Evolutionary conservation across 2,888 invertebrate genomes (phyloP).

Genomic region (Galerucella pusilla): DNA sequence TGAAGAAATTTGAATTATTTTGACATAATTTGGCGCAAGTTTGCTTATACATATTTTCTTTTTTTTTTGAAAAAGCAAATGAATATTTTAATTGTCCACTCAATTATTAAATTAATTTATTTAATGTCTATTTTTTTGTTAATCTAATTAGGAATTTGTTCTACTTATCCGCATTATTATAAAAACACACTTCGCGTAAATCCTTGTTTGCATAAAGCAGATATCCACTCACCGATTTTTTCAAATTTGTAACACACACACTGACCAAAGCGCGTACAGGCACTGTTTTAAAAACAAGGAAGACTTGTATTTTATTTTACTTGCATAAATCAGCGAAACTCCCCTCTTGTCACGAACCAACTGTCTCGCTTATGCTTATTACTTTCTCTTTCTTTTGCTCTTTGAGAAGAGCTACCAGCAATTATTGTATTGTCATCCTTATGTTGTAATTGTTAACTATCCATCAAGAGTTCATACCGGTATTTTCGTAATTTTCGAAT

Average conservation of each 20-base stretch:
- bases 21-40: too few relatives aligned
- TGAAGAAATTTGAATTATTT: too few relatives aligned
- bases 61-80: too few relatives aligned
- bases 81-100: background rate
- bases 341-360: constrained; percentile 24
- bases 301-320: constrained; percentile 46
- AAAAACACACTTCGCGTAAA: constrained; percentile 16
- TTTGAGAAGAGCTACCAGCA: background rate
- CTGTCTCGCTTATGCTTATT: constrained; percentile 13
- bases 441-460: constrained; percentile 13
- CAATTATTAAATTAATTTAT: background rate
- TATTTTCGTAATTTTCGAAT: background rate
- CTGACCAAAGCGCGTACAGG: constrained; percentile 26
- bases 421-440: background rate
- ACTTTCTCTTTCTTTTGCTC: constrained; percentile 26
- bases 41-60: too few relatives aligned
- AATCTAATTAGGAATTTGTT: constrained; percentile 2
- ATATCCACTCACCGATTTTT: constrained; percentile 26
- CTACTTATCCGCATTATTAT: constrained; percentile 17
- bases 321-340: constrained; percentile 59
- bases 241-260: constrained; percentile 20
- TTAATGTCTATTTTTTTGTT: background rate
- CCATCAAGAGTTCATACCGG: constrained; percentile 1
- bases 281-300: constrained; percentile 38
- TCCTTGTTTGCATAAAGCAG: background rate